Evolutionary conservation across 2,113 vertebrate genomes (phyloP), one percentile per base, ranked within the genome.

Genomic region (Cinclus cinclus): DNA sequence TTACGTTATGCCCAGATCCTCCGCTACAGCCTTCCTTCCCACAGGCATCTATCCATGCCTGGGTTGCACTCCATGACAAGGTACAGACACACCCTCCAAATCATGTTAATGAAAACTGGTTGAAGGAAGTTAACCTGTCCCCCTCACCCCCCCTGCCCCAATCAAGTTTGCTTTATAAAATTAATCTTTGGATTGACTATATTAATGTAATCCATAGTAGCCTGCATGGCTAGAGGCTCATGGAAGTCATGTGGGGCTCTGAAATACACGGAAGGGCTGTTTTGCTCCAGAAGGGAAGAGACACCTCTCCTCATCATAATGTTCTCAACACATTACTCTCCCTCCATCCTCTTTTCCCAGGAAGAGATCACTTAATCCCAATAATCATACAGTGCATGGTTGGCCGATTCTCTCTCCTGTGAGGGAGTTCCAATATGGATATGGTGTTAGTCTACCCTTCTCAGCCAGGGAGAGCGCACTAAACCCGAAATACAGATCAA

Each of bases 11-110:
- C 87, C 91, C 15, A 0, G 59, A 94, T 94, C 85, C 76, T 69
- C 79, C 0, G 0, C 88, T 88, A 3, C 71, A 93, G 90, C 83
- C 83, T 74, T 49, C 86, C 78, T 95, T 96, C 95, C 92, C 95
- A 96, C 67, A 89, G 90, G 88, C 76, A 69, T 49, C 68, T 17
- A 4, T 86, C 83, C 27, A 1, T 59, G 60, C 86, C 55, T 23
- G 67, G 11, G 59, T 28, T 87, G 46, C 1, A 4, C 80, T 93
- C 80, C 76, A 6, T 28, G 89, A 89, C 92, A 93, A 90, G 86
- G 79, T 25, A 88, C 46, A 75, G 76, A 47, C 86, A 92, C 90
- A 86, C 88, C 85, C 92, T 92, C 49, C 71, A 59, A 78, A 96
- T 49, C 52, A 56, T 74, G 85, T 93, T 71, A 41, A 90, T 63